These are phyloP conservation scores for Aphelenchoides besseyi DNA, from an alignment of 1,140 invertebrate species.

Conservation along the genomic window DNA sequence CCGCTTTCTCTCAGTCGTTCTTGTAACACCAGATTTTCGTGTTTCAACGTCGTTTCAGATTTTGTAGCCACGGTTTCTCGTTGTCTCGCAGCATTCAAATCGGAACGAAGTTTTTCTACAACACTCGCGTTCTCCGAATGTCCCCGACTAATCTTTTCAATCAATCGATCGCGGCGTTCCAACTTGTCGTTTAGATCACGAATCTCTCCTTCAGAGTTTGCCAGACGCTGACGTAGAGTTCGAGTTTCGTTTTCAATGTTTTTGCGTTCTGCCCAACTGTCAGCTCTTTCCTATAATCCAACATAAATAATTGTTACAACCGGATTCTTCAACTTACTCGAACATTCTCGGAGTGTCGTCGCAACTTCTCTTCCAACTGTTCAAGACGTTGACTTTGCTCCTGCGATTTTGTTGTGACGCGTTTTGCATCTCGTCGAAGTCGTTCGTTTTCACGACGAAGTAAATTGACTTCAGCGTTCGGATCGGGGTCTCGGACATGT, in stretches of 20 bases:
- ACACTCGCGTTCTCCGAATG: neutral
- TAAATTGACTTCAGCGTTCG: slow-evolving; percentile 13
- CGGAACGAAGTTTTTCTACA: neutral
- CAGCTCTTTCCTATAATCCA: slow-evolving; percentile 8
- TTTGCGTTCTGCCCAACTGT: slow-evolving; percentile 25
- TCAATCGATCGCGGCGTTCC: slow-evolving; percentile 22
- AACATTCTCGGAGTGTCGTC: slow-evolving; percentile 3
- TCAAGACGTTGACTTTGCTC: slow-evolving; percentile 17
- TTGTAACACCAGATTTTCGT: slow-evolving; percentile 14
- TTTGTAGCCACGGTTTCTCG: neutral
- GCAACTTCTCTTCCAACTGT: slow-evolving; percentile 23
- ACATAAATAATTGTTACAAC: neutral
- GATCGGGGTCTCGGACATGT: slow-evolving; percentile 8
- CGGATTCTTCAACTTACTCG: neutral
- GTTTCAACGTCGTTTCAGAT: neutral
- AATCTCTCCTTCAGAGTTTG: neutral
- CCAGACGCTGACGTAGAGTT: neutral
- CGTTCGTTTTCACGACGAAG: slow-evolving; percentile 25
- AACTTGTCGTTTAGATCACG: slow-evolving; percentile 9
- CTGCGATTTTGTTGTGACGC: neutral
- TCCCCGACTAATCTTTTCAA: slow-evolving; percentile 24
- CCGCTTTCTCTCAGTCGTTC: neutral
- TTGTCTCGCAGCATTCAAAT: neutral
- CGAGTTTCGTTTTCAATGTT: slow-evolving; percentile 10
- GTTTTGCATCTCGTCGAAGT: slow-evolving; percentile 22